Conservation (phyloP, 92 coral and sea anemone genomes). For the Porites rus region DNA sequence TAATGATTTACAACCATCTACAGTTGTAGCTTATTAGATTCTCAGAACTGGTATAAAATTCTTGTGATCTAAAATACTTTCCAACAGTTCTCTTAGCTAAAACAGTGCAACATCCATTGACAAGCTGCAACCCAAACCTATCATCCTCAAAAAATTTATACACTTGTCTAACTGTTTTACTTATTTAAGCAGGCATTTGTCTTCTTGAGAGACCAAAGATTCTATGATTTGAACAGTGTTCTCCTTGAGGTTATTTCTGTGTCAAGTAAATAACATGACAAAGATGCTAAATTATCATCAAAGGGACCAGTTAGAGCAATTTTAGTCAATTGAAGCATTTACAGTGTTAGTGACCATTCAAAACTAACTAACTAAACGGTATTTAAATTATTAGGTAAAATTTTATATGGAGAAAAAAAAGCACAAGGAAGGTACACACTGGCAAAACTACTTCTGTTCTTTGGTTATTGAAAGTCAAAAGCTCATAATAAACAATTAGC, state of each 20-base stretch:
- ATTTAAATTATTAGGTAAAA: no score
- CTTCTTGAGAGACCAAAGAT: not conserved
- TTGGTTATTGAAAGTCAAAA: no score
- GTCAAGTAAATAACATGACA: not conserved
- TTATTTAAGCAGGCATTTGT: not conserved
- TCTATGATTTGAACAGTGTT: not conserved
- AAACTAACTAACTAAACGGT: no score
- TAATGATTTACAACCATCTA: conserved; percentile 35
- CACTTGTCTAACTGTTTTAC: not conserved
- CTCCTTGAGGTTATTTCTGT: not conserved
- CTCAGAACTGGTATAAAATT: conserved; percentile 21
- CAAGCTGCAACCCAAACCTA: not conserved
- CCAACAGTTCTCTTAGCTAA: not conserved
- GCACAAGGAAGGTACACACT: not conserved
- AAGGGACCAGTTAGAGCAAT: no score
- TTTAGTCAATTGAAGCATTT: no score
- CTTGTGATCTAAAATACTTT: conserved; percentile 9
- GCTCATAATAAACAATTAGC: no score
- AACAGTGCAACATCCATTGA: not conserved
- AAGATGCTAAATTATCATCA: not conserved
- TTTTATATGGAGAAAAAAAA: not conserved
- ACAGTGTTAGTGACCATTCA: no score
- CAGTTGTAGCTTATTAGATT: conserved; percentile 8
- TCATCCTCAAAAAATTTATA: not conserved
- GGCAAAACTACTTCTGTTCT: no score